Evolutionary conservation across 2,113 vertebrate genomes (phyloP), one percentile per base, ranked within the genome.

Genomic region (Spilogale gracilis): DNA sequence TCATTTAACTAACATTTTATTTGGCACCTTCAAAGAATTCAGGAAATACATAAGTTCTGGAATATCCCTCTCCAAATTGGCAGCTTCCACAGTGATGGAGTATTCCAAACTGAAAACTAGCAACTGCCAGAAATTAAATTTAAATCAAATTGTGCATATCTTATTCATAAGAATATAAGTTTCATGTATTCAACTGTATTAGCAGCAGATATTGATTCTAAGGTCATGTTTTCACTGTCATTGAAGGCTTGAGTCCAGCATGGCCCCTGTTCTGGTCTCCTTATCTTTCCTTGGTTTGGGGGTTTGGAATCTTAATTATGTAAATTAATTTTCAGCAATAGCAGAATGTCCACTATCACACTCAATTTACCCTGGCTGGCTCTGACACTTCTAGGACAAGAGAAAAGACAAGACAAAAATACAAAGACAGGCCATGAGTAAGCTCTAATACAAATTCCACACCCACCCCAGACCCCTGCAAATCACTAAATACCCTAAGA

Each of bases 391-490:
- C 30, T 84, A 63, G 25, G 73, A 60, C 1, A 50, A 9, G 43
- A 94, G 48, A 52, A 89, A 96, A 25, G 20, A 7, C 2, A 86
- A 2, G 12, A 87, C 43, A 60, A 52, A 30, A 52, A 1, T 18
- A 63, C 4, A 79, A 38, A 63, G 21, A 80, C 0, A 54, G 6
- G 3, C 17, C 9, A 17, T 43, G 16, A 61, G 23, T 48, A 3
- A 73, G 21, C 25, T 54, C 25, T 67, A 74, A 54, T 78, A 73
- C 25, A 43, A 30, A 38, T 7, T 1, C 21, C 17, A 54, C 78
- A 0, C 1, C 58, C 16, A 50, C 5, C 25, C 4, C 2, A 2
- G 14, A 20, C 32, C 48, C 17, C 12, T 5, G 6, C 11, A 25
- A 58, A 30, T 63, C 54, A 79, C 25, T 61, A 45, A 32, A 3